Conservation (phyloP, 1,140 invertebrate species). For the Cyphomyrmex costatus region DNA sequence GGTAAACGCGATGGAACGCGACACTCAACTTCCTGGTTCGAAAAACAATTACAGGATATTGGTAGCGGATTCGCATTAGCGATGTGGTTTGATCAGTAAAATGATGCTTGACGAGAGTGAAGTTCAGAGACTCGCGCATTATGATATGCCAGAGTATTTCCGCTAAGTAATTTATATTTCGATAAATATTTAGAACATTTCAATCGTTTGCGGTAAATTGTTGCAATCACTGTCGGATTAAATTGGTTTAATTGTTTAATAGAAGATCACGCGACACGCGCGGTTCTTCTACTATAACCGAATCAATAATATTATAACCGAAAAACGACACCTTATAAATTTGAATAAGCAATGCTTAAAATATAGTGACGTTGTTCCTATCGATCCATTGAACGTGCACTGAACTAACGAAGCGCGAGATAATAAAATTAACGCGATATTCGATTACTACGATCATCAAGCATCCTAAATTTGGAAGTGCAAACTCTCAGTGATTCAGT, state of each 20-base stretch:
- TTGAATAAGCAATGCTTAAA: slow-evolving; percentile 7
- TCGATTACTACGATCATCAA: neutral
- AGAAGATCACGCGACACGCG: neutral
- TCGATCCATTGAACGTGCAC: neutral
- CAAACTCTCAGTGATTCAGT: neutral
- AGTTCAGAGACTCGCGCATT: neutral
- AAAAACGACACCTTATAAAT: slow-evolving; percentile 2
- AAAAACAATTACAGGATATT: slow-evolving; percentile 43
- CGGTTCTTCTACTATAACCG: neutral
- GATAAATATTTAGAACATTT: neutral
- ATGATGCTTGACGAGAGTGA: slow-evolving; percentile 28
- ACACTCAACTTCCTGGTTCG: slow-evolving; percentile 48
- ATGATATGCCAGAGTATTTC: slow-evolving; percentile 17
- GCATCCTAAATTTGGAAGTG: neutral
- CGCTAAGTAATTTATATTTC: slow-evolving; percentile 11
- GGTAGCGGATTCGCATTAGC: slow-evolving; percentile 15
- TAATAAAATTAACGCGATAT: slow-evolving; percentile 1
- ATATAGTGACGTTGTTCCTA: neutral
- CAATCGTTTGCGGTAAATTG: too few relatives aligned
- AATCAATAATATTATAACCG: neutral
- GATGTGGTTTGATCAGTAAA: slow-evolving; percentile 40
- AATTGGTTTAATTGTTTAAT: slow-evolving; percentile 15
- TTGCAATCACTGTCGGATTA: slow-evolving; percentile 13
- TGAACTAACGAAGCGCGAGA: neutral
- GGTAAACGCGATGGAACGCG: slow-evolving; percentile 59